A percentile compares a stretch with the other conserved stretches of the same genome.
These are phyloP conservation scores for Stenurella melanura DNA, from an alignment of 2,888 invertebrate genomes.

Conservation along the genomic window DNA sequence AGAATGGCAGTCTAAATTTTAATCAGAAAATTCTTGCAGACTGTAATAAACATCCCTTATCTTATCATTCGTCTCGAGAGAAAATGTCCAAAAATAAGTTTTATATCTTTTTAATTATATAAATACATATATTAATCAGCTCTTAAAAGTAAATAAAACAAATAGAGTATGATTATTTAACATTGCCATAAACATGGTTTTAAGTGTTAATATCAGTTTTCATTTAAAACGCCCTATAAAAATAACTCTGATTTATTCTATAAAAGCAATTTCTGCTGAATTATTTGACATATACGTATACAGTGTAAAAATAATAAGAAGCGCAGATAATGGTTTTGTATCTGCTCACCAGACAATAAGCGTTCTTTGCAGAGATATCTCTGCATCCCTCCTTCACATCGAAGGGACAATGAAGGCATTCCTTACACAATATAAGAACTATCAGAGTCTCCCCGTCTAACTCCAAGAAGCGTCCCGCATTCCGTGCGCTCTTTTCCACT, in stretches of 20 bases:
- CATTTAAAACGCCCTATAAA: slow-evolving; percentile 1
- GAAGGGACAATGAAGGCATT: slow-evolving; percentile 45
- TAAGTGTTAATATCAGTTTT: background rate
- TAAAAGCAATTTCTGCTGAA: slow-evolving; percentile 2
- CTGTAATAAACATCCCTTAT: too few species aligned
- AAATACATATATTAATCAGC: too few species aligned
- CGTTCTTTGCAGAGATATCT: slow-evolving; percentile 30
- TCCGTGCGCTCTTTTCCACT: slow-evolving; percentile 46
- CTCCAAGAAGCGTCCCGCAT: slow-evolving; percentile 35
- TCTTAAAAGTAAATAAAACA: too few species aligned
- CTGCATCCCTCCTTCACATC: slow-evolving; percentile 25
- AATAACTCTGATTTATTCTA: background rate
- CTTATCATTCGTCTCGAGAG: too few species aligned
- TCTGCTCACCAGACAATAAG: slow-evolving; percentile 41
- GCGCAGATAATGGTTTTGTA: slow-evolving; percentile 39
- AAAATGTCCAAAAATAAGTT: too few species aligned
- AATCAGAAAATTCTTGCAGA: too few species aligned
- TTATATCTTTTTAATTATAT: too few species aligned
- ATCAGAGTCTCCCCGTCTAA: slow-evolving; percentile 42
- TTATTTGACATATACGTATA: slow-evolving; percentile 7
- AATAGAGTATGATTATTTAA: too few species aligned
- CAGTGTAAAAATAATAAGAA: slow-evolving; percentile 31
- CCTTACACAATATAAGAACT: slow-evolving; percentile 53
- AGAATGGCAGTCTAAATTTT: too few species aligned
- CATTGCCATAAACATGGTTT: too few species aligned